These are phyloP conservation scores for Oxyura jamaicensis DNA, from an alignment of 2,113 vertebrate genomes.

Conservation along the genomic window DNA sequence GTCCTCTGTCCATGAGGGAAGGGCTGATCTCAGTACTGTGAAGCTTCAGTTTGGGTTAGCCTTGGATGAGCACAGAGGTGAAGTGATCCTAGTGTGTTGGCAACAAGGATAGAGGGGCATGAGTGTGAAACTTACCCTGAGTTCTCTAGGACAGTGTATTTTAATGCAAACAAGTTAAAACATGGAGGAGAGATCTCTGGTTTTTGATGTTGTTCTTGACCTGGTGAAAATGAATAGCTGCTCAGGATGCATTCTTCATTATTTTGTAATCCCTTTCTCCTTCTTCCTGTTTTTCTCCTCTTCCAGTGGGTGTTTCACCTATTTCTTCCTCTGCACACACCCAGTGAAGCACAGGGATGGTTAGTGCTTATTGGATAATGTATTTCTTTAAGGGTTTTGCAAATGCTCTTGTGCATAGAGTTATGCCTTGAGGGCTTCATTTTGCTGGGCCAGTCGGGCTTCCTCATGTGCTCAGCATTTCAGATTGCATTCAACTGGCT, in stretches of 20 bases:
- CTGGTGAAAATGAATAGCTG: neutral
- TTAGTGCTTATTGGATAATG: neutral
- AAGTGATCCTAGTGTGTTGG: neutral
- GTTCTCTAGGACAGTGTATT: neutral
- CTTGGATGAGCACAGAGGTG: fast-evolving
- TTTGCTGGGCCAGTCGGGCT: neutral
- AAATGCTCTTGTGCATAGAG: neutral
- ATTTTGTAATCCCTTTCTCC: neutral
- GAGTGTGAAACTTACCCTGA: neutral
- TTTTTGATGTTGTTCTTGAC: neutral
- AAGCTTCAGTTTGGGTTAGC: neutral
- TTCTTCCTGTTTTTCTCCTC: neutral
- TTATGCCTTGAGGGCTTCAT: neutral
- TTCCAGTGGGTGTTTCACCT: neutral
- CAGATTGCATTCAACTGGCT: neutral
- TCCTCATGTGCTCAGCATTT: neutral
- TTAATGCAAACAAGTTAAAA: neutral
- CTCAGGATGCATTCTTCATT: neutral
- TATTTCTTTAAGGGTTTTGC: neutral
- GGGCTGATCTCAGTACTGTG: neutral
- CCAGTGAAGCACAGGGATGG: neutral
- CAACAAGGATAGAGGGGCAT: neutral
- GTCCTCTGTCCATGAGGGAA: neutral
- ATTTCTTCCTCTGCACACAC: neutral
- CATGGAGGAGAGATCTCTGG: neutral